Percentiles rank a stretch among this genome's conserved stretches.
Conservation (phyloP, 1,140 invertebrate species). For the Aphaenogaster rudis region DNA sequence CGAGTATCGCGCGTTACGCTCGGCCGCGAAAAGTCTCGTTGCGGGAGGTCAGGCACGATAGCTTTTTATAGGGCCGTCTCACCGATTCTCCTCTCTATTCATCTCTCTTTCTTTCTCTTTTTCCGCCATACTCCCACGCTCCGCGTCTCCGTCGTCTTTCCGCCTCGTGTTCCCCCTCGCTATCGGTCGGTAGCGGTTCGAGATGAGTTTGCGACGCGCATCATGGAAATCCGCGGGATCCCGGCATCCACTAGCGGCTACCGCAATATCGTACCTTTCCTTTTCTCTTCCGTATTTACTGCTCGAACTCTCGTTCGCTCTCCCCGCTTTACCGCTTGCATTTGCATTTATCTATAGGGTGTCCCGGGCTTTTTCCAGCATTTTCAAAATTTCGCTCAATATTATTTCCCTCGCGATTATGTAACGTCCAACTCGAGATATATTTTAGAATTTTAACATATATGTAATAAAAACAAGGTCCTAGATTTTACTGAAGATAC, state of each 20-base stretch:
- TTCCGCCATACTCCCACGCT: conserved; percentile 49
- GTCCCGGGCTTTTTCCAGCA: neutral
- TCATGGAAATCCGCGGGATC: conserved; percentile 44
- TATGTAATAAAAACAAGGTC: neutral
- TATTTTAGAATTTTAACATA: neutral
- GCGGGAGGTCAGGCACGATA: conserved; percentile 84
- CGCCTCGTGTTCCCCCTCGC: neutral
- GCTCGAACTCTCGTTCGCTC: conserved; percentile 35
- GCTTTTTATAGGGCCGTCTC: conserved; percentile 82
- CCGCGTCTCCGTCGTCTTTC: conserved; percentile 20
- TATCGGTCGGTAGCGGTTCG: conserved; percentile 40
- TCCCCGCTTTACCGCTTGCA: conserved; percentile 4
- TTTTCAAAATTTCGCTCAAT: neutral
- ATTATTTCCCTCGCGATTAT: neutral
- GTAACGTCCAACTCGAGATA: neutral
- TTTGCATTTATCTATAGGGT: conserved; percentile 30
- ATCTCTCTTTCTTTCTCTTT: conserved; percentile 39
- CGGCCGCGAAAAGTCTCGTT: conserved; percentile 79
- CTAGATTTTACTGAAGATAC: too few species aligned
- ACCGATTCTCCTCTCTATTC: conserved; percentile 41
- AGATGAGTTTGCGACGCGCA: conserved; percentile 53
- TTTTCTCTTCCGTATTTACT: conserved; percentile 46
- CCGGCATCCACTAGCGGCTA: conserved; percentile 10
- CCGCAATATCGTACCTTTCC: neutral
- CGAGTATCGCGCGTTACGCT: conserved; percentile 74